Base-by-base conservation (phyloP, 2,113 vertebrate species). In the Pterocles gutturalis region DNA sequence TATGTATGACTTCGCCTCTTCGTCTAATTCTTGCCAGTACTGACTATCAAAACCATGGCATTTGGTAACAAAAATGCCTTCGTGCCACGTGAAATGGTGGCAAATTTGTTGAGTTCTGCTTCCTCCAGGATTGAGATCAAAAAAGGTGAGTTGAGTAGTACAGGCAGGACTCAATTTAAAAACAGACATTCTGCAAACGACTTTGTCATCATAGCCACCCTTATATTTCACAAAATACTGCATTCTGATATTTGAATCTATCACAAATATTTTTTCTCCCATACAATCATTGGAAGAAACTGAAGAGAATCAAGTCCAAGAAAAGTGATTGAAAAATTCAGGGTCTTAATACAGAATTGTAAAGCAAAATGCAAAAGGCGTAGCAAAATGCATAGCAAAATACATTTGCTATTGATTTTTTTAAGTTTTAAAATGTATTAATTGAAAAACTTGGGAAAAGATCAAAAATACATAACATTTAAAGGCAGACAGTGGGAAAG, bases 91-190 rank as follows among this genome's bases (percentile, higher is more conserved):
- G 31, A 87, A 81, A 93, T 64, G 81, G 48, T 55, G 54, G 72
- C 67, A 94, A 80, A 60, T 96, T 90, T 95, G 93, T 95, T 96
- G 91, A 89, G 67, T 97, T 97, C 90, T 98, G 97, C 96, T 96
- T 98, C 97, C 96, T 97, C 76, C 91, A 97, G 96, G 95, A 79
- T 49, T 70, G 80, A 82, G 62, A 60, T n/a, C 83, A 67, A 73
- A 94, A 51, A 76, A 65, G 54, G 20, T 26, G 72, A 87, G 62
- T 79, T 91, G 83, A 64, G 36, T 84, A 41, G 45, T 62, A 41
- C 16, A 64, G 61, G n/a, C 65, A 55, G 58, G 41, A 71, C 55
- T 84, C 61, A 7, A 1, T 10, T 45, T 41, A 66, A 75, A 87
- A 17, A 1, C 46, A 80, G 54, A 12, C 11, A 5, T 78, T 73